These are phyloP conservation scores for Poeciliopsis prolifica DNA, from an alignment of 2,113 vertebrate genomes.

Conservation along the genomic window DNA sequence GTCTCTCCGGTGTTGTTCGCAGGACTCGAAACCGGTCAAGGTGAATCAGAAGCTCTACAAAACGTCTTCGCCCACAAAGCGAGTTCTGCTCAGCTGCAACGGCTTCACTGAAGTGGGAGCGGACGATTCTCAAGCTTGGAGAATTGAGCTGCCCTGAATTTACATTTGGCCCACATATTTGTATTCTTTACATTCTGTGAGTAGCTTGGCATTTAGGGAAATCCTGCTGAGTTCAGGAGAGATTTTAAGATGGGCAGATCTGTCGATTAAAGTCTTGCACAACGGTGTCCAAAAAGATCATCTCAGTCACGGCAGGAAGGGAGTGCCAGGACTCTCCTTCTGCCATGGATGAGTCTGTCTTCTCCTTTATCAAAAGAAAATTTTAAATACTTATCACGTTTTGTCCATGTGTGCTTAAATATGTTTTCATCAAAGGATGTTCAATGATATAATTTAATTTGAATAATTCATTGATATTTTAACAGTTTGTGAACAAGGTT, in stretches of 20 bases:
- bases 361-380: neutral
- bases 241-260: neutral
- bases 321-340: too few species aligned
- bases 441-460: too few species aligned
- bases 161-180: neutral
- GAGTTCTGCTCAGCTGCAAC: conserved; percentile 2
- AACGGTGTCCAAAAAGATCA: too few species aligned
- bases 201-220: neutral
- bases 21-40: neutral
- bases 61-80: neutral
- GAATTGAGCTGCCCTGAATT: conserved; percentile 4
- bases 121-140: neutral
- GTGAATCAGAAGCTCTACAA: neutral
- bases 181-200: neutral
- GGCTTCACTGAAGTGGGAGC: neutral
- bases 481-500: too few species aligned
- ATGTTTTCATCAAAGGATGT: too few species aligned
- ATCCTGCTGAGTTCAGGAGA: neutral
- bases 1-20: neutral
- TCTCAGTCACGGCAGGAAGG: too few species aligned
- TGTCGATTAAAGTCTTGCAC: neutral
- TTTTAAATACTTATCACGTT: neutral
- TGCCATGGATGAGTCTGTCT: neutral
- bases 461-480: too few species aligned
- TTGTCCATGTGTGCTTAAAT: neutral